Evolutionary conservation across 1,140 invertebrate genomes (phyloP).

Genomic region (Archegozetes longisetosus): DNA sequence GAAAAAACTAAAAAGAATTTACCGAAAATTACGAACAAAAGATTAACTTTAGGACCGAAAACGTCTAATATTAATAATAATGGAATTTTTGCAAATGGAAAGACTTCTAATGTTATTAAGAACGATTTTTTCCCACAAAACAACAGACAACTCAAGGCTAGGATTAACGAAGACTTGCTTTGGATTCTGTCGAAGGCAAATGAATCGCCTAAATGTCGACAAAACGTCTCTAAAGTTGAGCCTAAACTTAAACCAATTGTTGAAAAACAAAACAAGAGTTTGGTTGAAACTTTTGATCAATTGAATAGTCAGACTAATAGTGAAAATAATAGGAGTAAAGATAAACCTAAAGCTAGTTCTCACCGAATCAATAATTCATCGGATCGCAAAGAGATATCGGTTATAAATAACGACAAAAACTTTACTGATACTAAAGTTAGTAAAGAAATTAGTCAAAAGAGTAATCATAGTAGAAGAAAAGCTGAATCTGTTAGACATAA

Average conservation of each 20-base stretch:
- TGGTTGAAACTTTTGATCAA: background rate
- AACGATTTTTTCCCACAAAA: background rate
- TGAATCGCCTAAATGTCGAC: too few relatives aligned
- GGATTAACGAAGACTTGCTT: background rate
- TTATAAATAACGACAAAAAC: background rate
- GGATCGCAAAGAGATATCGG: background rate
- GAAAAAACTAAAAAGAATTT: background rate
- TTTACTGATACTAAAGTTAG: background rate
- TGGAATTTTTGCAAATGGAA: background rate
- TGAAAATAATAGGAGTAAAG: too few relatives aligned
- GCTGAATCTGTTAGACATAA: background rate
- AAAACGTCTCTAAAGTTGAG: background rate
- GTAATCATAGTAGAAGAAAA: background rate
- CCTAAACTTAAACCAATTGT: background rate
- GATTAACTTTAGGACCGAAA: background rate
- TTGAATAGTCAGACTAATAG: background rate
- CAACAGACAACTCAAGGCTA: background rate
- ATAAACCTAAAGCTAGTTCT: background rate
- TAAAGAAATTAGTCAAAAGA: background rate
- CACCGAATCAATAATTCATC: background rate
- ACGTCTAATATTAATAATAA: background rate
- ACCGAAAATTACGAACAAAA: background rate
- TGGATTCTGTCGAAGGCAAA: background rate
- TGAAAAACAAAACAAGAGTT: background rate
- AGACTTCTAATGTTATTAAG: background rate